Evolutionary conservation across 2,888 invertebrate species (phyloP).

Genomic region (Aphidoletes aphidimyza): DNA sequence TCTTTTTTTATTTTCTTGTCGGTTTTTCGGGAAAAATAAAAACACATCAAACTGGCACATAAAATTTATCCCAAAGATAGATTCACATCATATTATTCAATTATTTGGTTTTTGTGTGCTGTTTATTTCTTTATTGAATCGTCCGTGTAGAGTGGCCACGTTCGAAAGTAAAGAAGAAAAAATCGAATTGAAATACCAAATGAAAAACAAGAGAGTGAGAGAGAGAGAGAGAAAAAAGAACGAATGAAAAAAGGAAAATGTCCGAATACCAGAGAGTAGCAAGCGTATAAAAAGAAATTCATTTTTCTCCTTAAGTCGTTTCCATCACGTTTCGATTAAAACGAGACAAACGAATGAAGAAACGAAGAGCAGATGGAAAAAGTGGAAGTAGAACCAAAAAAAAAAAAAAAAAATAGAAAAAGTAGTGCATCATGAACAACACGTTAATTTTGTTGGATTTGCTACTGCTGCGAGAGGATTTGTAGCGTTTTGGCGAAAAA

Average conservation of each 20-base stretch:
- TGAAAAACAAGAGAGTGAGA: not conserved
- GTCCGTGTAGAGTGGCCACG: not conserved
- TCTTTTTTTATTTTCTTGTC: not conserved
- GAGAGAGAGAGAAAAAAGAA: too few relatives aligned
- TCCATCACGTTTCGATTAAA: constrained; percentile 19
- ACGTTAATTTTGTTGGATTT: constrained; percentile 9
- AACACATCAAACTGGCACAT: constrained; percentile 31
- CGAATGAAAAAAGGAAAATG: too few relatives aligned
- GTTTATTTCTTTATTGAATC: constrained; percentile 44
- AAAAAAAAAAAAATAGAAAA: too few relatives aligned
- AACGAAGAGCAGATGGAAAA: not conserved
- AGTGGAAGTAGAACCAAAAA: too few relatives aligned
- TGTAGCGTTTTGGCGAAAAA: not conserved
- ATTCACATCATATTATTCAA: constrained; percentile 48
- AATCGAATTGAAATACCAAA: not conserved
- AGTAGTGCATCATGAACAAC: not conserved
- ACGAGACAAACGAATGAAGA: not conserved
- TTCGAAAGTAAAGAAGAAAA: not conserved
- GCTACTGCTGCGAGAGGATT: not conserved
- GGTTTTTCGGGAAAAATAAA: not conserved
- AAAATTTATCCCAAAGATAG: constrained; percentile 1
- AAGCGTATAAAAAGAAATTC: too few relatives aligned
- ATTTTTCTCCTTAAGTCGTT: not conserved
- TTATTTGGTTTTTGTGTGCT: constrained; percentile 43
- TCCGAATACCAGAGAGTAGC: too few relatives aligned